A percentile compares a stretch with the other conserved stretches of the same genome.
Conservation (phyloP, 2,113 vertebrate genomes). For the Brachyhypopomus gauderio region DNA sequence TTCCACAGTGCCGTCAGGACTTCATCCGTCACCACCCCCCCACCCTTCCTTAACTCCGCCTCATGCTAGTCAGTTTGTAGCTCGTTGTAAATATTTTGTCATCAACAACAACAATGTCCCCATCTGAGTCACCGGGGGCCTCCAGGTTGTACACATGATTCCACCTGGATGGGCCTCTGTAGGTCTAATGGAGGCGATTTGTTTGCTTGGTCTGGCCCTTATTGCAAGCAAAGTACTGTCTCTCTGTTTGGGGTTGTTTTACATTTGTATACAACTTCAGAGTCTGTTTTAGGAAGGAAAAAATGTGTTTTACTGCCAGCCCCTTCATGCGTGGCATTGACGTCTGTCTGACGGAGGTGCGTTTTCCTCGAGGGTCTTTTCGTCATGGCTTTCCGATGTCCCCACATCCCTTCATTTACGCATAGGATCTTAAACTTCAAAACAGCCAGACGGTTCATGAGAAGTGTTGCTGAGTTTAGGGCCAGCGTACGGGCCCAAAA, state of each 20-base stretch:
- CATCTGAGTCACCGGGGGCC: conserved; percentile 1
- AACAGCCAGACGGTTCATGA: neutral
- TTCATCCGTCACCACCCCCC: neutral
- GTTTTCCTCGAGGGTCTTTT: no score
- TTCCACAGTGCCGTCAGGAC: neutral
- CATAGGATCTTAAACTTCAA: neutral
- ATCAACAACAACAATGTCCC: conserved; percentile 28
- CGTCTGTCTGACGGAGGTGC: no score
- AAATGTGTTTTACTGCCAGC: neutral
- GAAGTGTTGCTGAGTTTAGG: neutral
- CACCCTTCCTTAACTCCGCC: neutral
- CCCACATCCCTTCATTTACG: neutral
- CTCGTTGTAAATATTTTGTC: conserved; percentile 22
- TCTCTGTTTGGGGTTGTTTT: neutral
- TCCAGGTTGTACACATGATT: neutral
- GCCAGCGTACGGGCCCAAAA: neutral
- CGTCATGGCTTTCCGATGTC: neutral
- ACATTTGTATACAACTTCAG: neutral
- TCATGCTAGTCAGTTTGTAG: conserved; percentile 14
- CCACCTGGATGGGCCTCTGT: neutral
- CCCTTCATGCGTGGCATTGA: neutral
- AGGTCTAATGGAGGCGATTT: neutral
- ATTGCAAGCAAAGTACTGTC: no score
- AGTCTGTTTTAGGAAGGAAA: neutral
- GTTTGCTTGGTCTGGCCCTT: neutral